A percentile compares a stretch with the other conserved stretches of the same genome.
Conservation (phyloP, 2,888 invertebrate species). For the Scaptomyza polygonia region DNA sequence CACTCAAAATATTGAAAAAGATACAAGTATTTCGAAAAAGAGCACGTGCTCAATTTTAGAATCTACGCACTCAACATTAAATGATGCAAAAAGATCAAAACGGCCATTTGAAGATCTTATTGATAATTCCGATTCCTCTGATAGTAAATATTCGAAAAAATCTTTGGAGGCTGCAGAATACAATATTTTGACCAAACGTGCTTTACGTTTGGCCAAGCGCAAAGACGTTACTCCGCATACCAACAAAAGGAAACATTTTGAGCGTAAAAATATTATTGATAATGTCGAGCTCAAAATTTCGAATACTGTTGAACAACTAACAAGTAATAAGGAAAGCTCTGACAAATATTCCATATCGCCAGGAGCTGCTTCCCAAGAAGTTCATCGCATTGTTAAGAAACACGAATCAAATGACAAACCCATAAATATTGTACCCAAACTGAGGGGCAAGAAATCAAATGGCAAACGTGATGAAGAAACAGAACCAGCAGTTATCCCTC, state of each 20-base stretch:
- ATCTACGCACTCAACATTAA: conserved; percentile 16
- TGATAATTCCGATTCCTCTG: conserved; percentile 65
- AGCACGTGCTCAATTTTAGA: conserved; percentile 31
- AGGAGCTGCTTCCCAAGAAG: conserved; percentile 20
- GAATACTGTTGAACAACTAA: conserved; percentile 6
- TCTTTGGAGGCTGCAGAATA: conserved; percentile 52
- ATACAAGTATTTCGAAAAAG: conserved; percentile 27
- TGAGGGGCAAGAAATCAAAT: conserved; percentile 77
- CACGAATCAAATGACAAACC: conserved; percentile 67
- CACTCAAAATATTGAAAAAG: conserved; percentile 34
- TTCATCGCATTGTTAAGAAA: conserved; percentile 30
- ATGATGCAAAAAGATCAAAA: conserved; percentile 55
- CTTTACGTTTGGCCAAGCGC: conserved; percentile 74
- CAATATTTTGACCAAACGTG: conserved; percentile 65
- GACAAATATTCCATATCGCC: conserved; percentile 17
- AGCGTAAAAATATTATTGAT: conserved; percentile 51
- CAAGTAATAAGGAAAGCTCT: conserved; percentile 10
- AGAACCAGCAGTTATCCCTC: conserved; percentile 14
- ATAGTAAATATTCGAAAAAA: conserved; percentile 56
- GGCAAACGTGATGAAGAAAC: conserved; percentile 64
- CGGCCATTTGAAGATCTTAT: conserved; percentile 38
- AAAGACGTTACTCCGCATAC: conserved; percentile 64
- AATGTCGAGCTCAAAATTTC: conserved; percentile 16
- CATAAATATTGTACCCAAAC: conserved; percentile 82
- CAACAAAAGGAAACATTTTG: conserved; percentile 75